phyloP scores from a whole-genome alignment of 2,113 vertebrate species.

The Carassius auratus region DNA sequence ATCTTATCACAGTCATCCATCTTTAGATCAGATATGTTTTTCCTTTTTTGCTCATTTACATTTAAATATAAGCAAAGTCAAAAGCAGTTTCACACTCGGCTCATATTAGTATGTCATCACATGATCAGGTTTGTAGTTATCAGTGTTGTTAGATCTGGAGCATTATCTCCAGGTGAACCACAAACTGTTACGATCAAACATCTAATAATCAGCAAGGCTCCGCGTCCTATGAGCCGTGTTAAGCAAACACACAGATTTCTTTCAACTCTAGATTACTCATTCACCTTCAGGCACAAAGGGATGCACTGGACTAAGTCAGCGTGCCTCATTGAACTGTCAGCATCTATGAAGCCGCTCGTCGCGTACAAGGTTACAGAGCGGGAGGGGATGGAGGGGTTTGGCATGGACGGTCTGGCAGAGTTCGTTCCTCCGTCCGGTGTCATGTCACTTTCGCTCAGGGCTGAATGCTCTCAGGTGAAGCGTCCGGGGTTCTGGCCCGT shows the following conservation, averaged over 20 bases:
- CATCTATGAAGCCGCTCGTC: conserved; percentile 38
- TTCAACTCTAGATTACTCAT: conserved; percentile 76
- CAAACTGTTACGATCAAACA: not conserved
- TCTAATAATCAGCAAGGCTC: not conserved
- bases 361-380: conserved; percentile 17
- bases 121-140: not conserved
- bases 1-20: conserved; percentile 71
- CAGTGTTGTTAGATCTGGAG: not conserved
- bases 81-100: not conserved
- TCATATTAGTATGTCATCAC: not conserved
- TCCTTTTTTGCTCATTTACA: not conserved
- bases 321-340: conserved; percentile 51
- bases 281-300: conserved; percentile 23
- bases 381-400: conserved; percentile 5
- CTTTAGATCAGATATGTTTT: not conserved
- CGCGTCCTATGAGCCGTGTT: not conserved
- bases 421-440: not conserved
- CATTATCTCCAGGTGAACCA: not conserved
- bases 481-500: conserved; percentile 66
- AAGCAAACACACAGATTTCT: conserved; percentile 63
- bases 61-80: not conserved
- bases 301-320: conserved; percentile 17
- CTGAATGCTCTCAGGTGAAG: conserved; percentile 70
- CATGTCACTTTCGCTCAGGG: conserved; percentile 62
- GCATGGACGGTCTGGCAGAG: not conserved